phyloP scores from a whole-genome alignment of 2,797 vertebrate genomes.

The Telmatherina bonti region DNA sequence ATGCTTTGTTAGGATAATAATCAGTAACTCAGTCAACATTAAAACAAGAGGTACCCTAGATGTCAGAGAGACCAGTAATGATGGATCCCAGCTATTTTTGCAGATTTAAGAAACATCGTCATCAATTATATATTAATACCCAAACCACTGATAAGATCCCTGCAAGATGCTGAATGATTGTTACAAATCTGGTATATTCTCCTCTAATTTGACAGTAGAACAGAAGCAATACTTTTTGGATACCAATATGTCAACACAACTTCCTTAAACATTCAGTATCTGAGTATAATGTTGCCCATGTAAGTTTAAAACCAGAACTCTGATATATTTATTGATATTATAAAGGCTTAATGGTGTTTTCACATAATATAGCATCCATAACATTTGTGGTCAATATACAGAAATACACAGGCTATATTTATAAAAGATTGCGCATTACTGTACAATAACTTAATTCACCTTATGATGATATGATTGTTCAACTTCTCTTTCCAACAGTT shows the following conservation, averaged over 20 bases:
- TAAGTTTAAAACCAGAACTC: background rate
- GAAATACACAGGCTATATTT: background rate
- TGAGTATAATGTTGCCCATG: background rate
- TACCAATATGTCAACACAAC: background rate
- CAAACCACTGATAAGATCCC: conserved; percentile 36
- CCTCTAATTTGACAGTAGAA: background rate
- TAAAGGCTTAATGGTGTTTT: background rate
- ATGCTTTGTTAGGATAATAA: no score
- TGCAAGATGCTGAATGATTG: background rate
- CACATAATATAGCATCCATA: background rate
- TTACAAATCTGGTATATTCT: background rate
- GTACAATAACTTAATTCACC: background rate
- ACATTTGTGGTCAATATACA: background rate
- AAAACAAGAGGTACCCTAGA: no score
- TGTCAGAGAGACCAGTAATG: background rate
- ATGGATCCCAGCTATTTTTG: conserved; percentile 40
- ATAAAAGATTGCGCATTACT: background rate
- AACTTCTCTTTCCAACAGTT: conserved; percentile 1
- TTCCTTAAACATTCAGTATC: background rate
- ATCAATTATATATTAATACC: conserved; percentile 38
- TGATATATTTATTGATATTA: background rate
- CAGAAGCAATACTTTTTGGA: background rate
- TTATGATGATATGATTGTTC: background rate
- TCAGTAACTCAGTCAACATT: conserved; percentile 18
- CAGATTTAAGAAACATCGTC: conserved; percentile 24